phyloP scores from a whole-genome alignment of 23 tunicate genomes.

The Styela clava region DNA sequence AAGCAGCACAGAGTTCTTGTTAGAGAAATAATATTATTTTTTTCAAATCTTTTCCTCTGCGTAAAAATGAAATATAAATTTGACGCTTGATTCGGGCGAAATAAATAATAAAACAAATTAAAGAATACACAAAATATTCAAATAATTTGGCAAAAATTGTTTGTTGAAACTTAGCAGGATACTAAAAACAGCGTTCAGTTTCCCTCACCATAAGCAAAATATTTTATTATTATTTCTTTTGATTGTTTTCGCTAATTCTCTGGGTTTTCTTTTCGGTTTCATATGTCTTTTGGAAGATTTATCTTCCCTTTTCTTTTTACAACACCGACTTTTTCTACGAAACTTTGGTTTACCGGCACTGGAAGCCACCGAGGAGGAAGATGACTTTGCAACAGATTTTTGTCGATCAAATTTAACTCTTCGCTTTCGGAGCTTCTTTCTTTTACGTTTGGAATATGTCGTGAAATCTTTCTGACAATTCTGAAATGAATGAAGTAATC shows the following conservation, averaged over 20 bases:
- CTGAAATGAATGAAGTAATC: too few relatives aligned
- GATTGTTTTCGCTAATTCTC: neutral
- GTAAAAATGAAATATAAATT: too few relatives aligned
- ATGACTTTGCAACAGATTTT: neutral
- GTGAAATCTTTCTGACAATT: neutral
- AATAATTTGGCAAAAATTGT: too few relatives aligned
- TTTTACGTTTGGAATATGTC: neutral
- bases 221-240: neutral
- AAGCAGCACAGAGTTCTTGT: too few relatives aligned
- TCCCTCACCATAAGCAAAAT: neutral
- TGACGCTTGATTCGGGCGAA: too few relatives aligned
- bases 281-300: neutral
- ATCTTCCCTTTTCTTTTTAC: neutral
- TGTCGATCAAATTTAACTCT: neutral
- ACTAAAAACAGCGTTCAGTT: too few relatives aligned
- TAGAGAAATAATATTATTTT: too few relatives aligned
- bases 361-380: too few relatives aligned
- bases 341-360: neutral
- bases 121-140: too few relatives aligned
- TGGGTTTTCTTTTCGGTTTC: neutral
- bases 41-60: too few relatives aligned
- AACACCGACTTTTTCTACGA: neutral
- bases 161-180: too few relatives aligned
- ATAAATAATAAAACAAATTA: too few relatives aligned
- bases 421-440: neutral